These are phyloP conservation scores for Parotocinclus haroldoi DNA, from an alignment of 2,797 vertebrate species.

Conservation along the genomic window DNA sequence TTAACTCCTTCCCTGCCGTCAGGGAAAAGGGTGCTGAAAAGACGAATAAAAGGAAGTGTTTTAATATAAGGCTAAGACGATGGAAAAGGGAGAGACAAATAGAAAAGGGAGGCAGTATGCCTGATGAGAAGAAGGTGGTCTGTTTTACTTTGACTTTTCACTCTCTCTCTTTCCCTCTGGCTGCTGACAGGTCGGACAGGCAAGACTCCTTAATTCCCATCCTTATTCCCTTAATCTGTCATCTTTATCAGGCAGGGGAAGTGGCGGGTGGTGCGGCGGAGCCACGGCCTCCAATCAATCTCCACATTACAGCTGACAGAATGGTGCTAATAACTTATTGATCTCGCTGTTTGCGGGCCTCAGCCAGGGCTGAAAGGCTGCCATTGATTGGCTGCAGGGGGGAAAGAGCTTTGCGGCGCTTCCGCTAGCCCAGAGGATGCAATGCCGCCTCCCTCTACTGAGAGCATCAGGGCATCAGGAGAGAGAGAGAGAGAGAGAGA, in stretches of 20 bases:
- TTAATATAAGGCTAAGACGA: conserved; percentile 43
- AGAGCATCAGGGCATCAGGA: conserved; percentile 38
- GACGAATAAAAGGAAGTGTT: background rate
- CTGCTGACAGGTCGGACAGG: conserved; percentile 82
- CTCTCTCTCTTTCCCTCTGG: conserved; percentile 56
- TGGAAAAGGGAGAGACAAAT: conserved; percentile 46
- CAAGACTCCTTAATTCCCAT: conserved; percentile 93
- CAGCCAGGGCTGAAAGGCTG: conserved; percentile 82
- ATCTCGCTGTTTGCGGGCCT: conserved; percentile 85
- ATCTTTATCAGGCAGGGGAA: conserved; percentile 95
- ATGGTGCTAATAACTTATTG: conserved; percentile 99
- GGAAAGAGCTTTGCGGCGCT: conserved; percentile 58
- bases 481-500: background rate
- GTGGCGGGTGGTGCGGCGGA: conserved; percentile 74
- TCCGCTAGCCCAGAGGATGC: conserved; percentile 69
- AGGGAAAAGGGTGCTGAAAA: too few relatives aligned
- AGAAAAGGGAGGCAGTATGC: conserved; percentile 49
- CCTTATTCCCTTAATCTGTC: conserved; percentile 98
- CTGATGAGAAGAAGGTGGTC: conserved; percentile 34
- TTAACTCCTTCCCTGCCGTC: conserved; percentile 17
- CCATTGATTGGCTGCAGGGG: conserved; percentile 88
- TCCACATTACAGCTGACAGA: conserved; percentile 99
- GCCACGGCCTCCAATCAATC: conserved; percentile 93
- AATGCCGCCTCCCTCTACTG: conserved; percentile 57
- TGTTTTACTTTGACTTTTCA: conserved; percentile 24